These are phyloP conservation scores for Sebastes oblongus DNA, from an alignment of 2,797 vertebrate species.

Conservation along the genomic window DNA sequence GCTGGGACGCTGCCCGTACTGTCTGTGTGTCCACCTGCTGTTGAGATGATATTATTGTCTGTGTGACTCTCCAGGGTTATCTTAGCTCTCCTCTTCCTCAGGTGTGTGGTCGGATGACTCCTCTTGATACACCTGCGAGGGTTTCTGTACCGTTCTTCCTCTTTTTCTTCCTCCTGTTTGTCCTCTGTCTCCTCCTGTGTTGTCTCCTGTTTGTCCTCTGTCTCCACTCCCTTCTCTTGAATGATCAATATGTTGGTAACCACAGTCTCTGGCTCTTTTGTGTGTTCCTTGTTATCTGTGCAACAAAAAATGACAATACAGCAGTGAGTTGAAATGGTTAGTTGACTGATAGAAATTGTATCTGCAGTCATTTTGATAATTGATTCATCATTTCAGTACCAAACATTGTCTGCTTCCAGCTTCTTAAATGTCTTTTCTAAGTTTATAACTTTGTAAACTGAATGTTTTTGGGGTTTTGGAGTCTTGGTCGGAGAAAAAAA, in stretches of 20 bases:
- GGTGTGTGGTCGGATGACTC: background rate
- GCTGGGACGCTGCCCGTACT: background rate
- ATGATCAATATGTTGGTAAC: background rate
- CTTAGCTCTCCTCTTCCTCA: slow-evolving; percentile 13
- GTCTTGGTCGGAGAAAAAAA: too few species aligned
- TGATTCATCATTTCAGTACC: background rate
- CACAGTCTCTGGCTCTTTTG: background rate
- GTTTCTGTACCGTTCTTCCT: background rate
- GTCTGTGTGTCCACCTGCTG: background rate
- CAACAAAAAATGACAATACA: background rate
- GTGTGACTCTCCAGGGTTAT: background rate
- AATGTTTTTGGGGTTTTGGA: background rate
- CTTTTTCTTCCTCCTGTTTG: background rate
- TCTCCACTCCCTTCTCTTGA: background rate
- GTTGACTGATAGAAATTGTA: background rate
- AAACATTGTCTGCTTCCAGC: background rate
- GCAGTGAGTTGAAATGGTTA: background rate
- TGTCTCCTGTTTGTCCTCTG: background rate
- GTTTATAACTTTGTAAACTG: background rate
- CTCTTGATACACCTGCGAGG: background rate
- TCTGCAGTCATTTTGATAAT: background rate
- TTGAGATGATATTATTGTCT: background rate
- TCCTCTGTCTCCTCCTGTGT: background rate
- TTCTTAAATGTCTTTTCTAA: background rate
- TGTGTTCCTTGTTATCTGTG: slow-evolving; percentile 26